Base-by-base conservation (phyloP, 2,113 vertebrate species). In the Melanotaenia duboulayi region DNA sequence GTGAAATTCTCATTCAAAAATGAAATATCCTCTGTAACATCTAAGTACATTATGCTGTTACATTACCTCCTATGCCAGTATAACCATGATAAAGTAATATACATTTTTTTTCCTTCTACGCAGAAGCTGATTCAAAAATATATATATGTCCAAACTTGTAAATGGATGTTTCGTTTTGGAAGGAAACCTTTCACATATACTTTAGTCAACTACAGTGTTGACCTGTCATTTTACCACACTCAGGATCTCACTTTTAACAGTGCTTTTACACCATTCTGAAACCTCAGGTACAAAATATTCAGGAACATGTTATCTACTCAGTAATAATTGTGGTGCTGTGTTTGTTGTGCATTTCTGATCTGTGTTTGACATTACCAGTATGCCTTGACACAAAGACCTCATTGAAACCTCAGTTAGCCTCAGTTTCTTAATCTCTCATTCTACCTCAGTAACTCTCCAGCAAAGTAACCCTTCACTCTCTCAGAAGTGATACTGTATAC, bases 201-300 rank as follows among this genome's bases (percentile, higher is more conserved):
- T 86, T 64, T 16, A 55, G 74, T 85, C 83, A 81, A 74, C 80
- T 65, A 20, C 57, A 59, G 24, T 74, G 80, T 84, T 91, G 78
- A 86, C 61, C 3, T 74, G 67, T 89, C 79, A 82, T 86, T 77
- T 74, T 80, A 80, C 82, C 85, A 80, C 80, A 84, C 91, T 92
- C 91, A 92, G 91, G 91, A 90, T 88, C 72, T 83, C 81, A 68
- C 76, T 82, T 64, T 87, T 86, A 85, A 87, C 77, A 76, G 79
- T 90, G 76, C 80, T 90, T 76, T 90, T 84, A 90, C 86, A 85
- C 78, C 83, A 80, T 88, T 81, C 70, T 86, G 71, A 88, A 85
- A 91, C 87, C 91, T 92, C 91, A 92, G 91, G 91, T 89, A 92
- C 89, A 89, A 77, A 68, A 65, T 84, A 89, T 92, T 92, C 91